A percentile compares a stretch with the other conserved stretches of the same genome.
Evolutionary conservation across 2,797 vertebrate genomes (phyloP).

Genomic region (Selene dorsalis): DNA sequence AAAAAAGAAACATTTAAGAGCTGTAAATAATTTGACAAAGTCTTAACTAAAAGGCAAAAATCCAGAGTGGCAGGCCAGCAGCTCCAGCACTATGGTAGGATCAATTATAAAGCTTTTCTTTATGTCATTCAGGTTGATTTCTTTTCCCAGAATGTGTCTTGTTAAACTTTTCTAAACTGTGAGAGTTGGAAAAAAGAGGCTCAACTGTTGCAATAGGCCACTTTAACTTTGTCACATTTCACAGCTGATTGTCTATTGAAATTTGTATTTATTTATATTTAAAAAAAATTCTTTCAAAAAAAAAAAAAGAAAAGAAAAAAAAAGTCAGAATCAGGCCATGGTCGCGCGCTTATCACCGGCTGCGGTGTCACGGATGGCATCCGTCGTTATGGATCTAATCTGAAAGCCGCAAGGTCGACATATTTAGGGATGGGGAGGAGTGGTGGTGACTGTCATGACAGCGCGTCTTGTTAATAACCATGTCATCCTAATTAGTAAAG

Average conservation of each 20-base stretch:
- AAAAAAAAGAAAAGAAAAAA: not conserved
- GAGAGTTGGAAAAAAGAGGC: not conserved
- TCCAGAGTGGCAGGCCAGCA: constrained; percentile 13
- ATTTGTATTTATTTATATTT: too few relatives aligned
- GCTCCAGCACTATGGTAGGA: constrained; percentile 45
- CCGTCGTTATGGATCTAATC: constrained; percentile 39
- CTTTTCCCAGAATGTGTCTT: not conserved
- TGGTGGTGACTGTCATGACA: constrained; percentile 85
- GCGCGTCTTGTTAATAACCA: constrained; percentile 86
- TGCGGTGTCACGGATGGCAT: constrained; percentile 34
- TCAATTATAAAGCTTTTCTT: not conserved
- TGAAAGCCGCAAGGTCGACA: constrained; percentile 57
- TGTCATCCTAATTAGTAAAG: constrained; percentile 93
- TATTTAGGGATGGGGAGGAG: constrained; percentile 82
- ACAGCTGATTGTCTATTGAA: not conserved
- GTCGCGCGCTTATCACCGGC: not conserved
- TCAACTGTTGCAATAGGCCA: not conserved
- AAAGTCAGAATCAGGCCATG: constrained; percentile 5
- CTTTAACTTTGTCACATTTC: not conserved
- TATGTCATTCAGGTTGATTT: not conserved
- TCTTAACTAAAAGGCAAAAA: constrained; percentile 4
- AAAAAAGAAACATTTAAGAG: constrained; percentile 2
- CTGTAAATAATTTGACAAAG: constrained; percentile 35
- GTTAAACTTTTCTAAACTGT: not conserved
- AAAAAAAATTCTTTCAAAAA: not conserved